Conservation (phyloP, 2,888 invertebrate species). For the Nephrotoma guestfalica region DNA sequence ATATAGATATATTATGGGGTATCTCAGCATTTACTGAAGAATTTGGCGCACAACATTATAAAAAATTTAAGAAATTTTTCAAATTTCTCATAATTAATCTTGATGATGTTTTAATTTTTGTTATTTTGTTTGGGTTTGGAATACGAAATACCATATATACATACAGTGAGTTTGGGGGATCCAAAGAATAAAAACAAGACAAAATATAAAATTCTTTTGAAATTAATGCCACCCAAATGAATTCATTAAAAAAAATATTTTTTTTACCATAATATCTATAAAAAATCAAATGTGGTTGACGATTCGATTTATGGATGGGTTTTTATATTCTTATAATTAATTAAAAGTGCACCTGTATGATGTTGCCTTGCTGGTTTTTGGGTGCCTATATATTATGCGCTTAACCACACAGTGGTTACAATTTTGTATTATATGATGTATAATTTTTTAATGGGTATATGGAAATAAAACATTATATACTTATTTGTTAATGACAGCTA, state of each 20-base stretch:
- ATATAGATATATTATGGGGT: background rate
- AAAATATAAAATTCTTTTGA: background rate
- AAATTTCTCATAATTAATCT: background rate
- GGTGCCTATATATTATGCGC: background rate
- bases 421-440: background rate
- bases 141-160: background rate
- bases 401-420: background rate
- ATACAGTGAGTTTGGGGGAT: background rate
- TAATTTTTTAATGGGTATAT: background rate
- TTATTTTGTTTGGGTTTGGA: background rate
- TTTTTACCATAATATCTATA: background rate
- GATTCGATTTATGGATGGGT: background rate
- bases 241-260: background rate
- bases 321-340: background rate
- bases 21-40: background rate
- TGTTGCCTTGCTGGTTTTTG: background rate
- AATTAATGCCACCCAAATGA: background rate
- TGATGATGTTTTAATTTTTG: background rate
- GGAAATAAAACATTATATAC: background rate
- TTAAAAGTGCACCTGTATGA: background rate
- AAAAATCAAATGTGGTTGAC: background rate
- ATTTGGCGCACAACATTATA: background rate
- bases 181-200: background rate
- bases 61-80: background rate
- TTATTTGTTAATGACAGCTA: background rate